Evolutionary conservation across 2,888 invertebrate genomes (phyloP).

Genomic region (Dione juno): DNA sequence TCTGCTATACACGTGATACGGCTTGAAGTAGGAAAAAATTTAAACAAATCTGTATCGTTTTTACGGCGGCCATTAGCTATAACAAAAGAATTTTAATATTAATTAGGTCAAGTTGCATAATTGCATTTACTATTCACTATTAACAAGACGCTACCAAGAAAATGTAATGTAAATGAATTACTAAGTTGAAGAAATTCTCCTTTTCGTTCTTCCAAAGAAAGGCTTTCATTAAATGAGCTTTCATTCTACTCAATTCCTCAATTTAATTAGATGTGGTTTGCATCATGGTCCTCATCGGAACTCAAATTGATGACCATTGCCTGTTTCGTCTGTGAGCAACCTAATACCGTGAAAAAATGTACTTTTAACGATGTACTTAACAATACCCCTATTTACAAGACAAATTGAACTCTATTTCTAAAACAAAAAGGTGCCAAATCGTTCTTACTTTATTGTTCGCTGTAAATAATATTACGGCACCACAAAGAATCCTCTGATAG

Average conservation of each 20-base stretch:
- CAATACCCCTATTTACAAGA: background rate
- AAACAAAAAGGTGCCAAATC: slow-evolving; percentile 18
- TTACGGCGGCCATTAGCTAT: background rate
- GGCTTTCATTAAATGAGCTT: background rate
- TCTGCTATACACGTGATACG: too few species aligned
- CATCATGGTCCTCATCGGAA: background rate
- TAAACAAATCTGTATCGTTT: background rate
- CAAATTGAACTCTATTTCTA: slow-evolving; percentile 3
- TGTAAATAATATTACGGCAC: slow-evolving; percentile 25
- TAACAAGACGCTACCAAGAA: background rate
- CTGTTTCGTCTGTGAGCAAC: background rate
- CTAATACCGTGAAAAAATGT: slow-evolving; percentile 27
- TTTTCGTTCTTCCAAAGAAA: background rate
- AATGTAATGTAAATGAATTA: background rate
- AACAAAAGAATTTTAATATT: background rate
- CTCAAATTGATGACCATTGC: slow-evolving; percentile 1
- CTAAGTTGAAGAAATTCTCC: background rate
- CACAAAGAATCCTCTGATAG: slow-evolving; percentile 34
- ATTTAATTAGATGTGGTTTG: background rate
- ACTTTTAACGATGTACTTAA: slow-evolving; percentile 35
- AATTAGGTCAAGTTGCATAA: background rate
- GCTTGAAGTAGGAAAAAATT: background rate
- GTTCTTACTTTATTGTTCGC: background rate
- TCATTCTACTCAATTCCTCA: background rate
- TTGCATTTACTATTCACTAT: background rate